These are phyloP conservation scores for Macrochelys suwanniensis DNA, from an alignment of 2,797 vertebrate species.

Conservation along the genomic window DNA sequence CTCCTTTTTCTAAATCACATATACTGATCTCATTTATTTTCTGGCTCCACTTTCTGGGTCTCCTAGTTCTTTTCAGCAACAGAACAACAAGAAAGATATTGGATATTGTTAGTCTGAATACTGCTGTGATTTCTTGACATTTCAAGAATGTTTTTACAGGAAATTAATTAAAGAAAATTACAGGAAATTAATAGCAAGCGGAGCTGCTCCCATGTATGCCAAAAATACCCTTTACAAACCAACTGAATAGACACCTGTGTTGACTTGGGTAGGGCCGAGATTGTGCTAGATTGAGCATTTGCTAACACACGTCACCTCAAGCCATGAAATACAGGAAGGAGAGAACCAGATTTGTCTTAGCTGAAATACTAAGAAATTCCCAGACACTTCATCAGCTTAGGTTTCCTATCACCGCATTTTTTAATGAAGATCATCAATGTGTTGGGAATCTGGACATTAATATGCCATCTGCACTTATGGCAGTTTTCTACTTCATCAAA, in stretches of 20 bases:
- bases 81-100: not conserved
- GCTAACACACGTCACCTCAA: not conserved
- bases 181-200: conserved; percentile 6
- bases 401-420: not conserved
- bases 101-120: not conserved
- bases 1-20: not conserved
- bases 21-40: conserved; percentile 23
- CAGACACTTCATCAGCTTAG: not conserved
- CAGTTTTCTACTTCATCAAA: not conserved
- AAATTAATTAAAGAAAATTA: not conserved
- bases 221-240: conserved; percentile 25
- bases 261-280: conserved; percentile 27
- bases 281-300: conserved; percentile 2
- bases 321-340: conserved; percentile 6
- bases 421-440: not conserved
- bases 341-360: conserved; percentile 9
- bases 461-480: not conserved
- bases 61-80: not conserved
- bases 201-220: not conserved
- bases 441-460: conserved; percentile 5
- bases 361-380: conserved; percentile 2
- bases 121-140: conserved; percentile 6
- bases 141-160: not conserved
- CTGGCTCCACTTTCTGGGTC: not conserved
- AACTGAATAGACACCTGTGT: not conserved